phyloP scores from a whole-genome alignment of 2,113 vertebrate species.

The Scytalopus superciliaris region DNA sequence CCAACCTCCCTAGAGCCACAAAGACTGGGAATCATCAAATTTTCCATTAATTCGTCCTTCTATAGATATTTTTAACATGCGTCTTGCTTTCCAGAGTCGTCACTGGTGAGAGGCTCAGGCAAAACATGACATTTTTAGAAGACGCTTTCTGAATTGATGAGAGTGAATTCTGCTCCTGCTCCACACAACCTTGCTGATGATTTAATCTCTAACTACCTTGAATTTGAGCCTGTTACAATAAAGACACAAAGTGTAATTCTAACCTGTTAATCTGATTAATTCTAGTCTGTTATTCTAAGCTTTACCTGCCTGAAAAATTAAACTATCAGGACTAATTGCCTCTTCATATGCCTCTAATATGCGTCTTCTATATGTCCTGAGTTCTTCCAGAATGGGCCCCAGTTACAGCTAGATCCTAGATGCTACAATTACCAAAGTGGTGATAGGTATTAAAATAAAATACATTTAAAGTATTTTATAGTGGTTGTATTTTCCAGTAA shows the following conservation, averaged over 20 bases:
- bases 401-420: background rate
- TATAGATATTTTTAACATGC: background rate
- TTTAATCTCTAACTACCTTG: background rate
- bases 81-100: background rate
- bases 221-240: background rate
- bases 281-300: background rate
- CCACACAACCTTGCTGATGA: background rate
- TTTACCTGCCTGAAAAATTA: background rate
- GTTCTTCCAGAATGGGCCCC: background rate
- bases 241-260: background rate
- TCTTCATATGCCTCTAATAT: too few species aligned
- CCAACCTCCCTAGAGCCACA: background rate
- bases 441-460: background rate
- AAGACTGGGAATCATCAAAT: background rate
- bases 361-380: accelerated
- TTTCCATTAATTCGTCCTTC: background rate
- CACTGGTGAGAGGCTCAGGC: background rate
- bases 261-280: background rate
- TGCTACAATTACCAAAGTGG: background rate
- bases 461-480: background rate
- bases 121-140: background rate
- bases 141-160: background rate
- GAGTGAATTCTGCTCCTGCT: background rate
- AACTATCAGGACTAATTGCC: background rate
- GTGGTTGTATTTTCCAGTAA: background rate